Evolutionary conservation across 2,888 invertebrate genomes (phyloP), one percentile per base, ranked within the genome.

Genomic region (Diadromus collaris): DNA sequence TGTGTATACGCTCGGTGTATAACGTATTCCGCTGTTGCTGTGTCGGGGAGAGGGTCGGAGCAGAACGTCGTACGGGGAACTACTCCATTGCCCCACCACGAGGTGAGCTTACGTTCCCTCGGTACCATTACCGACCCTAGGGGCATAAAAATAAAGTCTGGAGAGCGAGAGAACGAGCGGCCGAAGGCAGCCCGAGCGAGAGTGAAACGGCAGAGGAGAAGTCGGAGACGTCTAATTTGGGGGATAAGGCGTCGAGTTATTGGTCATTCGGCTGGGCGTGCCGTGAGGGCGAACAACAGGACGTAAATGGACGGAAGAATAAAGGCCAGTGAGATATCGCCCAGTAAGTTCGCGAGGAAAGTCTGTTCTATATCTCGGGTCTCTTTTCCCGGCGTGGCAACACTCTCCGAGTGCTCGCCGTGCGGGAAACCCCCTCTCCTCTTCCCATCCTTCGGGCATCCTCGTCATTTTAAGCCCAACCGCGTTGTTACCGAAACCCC

Each of bases 191-290:
- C 38, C 60, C 27, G 56, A 67, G 64, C 29, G 46, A 75, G 60
- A 72, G 48, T 29, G 70, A 34, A 41, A 64, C 44, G 61, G 58
- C 60, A 19, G 19, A 60, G 51, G 67, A 51, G 48, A 73, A 65
- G 67, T 71, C 73, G 75, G 84, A 79, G 79, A 83, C 81, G 83
- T 83, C 86, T 87, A 87, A 87, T 87, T 87, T 86, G 83, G 81
- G 83, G 86, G 85, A 86, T 87, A 85, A 87, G 84, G 81, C 85
- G 79, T 80, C 83, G 84, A 85, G 85, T 88, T 88, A 86, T 88
- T 86, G 86, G 86, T 85, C 84, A 86, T 86, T 85, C 82, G 65
- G 70, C 69, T 70, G 67, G 79, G 54, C 70, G 63, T 58, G 79
- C 78, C 74, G 72, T 41, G 80, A 65, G 75, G 76, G 76, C 61